Percentiles rank a stretch among this genome's conserved stretches.
These are phyloP conservation scores for Lysandra coridon DNA, from an alignment of 2,888 invertebrate genomes.

Conservation along the genomic window DNA sequence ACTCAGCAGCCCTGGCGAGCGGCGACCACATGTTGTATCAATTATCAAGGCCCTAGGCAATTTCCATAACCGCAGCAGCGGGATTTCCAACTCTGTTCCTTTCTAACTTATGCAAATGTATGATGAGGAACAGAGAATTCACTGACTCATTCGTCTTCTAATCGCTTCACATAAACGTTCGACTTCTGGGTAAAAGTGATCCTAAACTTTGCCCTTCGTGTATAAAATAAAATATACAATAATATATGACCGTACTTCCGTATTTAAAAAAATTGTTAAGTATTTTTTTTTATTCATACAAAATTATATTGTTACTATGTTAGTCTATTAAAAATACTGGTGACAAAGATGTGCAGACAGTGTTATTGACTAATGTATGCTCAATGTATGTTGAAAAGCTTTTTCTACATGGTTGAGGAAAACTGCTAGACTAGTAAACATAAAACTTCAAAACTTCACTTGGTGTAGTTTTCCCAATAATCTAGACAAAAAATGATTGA, in stretches of 20 bases:
- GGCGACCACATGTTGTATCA: not conserved
- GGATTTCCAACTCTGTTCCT: conserved; percentile 24
- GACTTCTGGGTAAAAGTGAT: not conserved
- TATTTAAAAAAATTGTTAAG: not conserved
- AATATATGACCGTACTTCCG: too few species aligned
- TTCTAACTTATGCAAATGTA: conserved; percentile 21
- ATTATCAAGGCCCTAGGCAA: conserved; percentile 12
- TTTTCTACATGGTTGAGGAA: too few species aligned
- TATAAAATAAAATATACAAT: not conserved
- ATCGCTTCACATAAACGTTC: not conserved
- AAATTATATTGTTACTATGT: too few species aligned
- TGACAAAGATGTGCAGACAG: too few species aligned
- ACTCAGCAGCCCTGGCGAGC: not conserved
- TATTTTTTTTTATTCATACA: too few species aligned
- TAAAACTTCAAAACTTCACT: too few species aligned
- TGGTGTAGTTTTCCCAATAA: too few species aligned
- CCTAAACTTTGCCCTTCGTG: not conserved
- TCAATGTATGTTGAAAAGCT: too few species aligned
- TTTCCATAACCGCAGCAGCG: conserved; percentile 26
- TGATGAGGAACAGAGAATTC: conserved; percentile 5
- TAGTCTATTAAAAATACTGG: too few species aligned
- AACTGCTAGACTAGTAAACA: too few species aligned
- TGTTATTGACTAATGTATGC: too few species aligned
- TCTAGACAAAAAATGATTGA: too few species aligned
- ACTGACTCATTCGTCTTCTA: not conserved